phyloP scores from a whole-genome alignment of 2,888 invertebrate species.

The Dugesia japonica region DNA sequence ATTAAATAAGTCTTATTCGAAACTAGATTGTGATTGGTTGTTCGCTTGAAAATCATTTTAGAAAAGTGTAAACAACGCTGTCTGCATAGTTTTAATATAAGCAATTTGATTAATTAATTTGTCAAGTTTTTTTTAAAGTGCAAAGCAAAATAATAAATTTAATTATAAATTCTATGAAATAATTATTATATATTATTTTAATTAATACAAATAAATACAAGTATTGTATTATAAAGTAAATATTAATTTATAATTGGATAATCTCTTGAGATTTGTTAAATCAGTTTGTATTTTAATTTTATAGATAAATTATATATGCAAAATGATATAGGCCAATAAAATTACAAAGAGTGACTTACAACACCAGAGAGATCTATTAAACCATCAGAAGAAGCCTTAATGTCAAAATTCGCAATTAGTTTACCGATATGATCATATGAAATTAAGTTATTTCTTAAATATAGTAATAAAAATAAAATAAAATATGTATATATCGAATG shows the following conservation, averaged over 20 bases:
- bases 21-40: not conserved
- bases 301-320: not conserved
- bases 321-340: not conserved
- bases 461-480: not conserved
- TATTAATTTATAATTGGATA: too few relatives aligned
- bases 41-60: not conserved
- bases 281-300: not conserved
- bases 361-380: not conserved
- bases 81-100: too few relatives aligned
- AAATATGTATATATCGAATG: not conserved
- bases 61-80: not conserved
- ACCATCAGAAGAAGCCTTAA: not conserved
- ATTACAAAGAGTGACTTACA: not conserved
- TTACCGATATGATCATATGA: not conserved
- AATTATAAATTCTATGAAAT: too few relatives aligned
- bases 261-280: too few relatives aligned
- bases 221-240: too few relatives aligned
- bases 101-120: too few relatives aligned
- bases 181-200: too few relatives aligned
- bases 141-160: too few relatives aligned
- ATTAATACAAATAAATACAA: too few relatives aligned
- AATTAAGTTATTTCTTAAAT: not conserved
- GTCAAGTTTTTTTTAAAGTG: too few relatives aligned
- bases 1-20: not conserved
- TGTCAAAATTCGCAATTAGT: slow-evolving; percentile 15